Base-by-base conservation (phyloP, 2,797 vertebrate genomes). In the Takifugu rubripes region DNA sequence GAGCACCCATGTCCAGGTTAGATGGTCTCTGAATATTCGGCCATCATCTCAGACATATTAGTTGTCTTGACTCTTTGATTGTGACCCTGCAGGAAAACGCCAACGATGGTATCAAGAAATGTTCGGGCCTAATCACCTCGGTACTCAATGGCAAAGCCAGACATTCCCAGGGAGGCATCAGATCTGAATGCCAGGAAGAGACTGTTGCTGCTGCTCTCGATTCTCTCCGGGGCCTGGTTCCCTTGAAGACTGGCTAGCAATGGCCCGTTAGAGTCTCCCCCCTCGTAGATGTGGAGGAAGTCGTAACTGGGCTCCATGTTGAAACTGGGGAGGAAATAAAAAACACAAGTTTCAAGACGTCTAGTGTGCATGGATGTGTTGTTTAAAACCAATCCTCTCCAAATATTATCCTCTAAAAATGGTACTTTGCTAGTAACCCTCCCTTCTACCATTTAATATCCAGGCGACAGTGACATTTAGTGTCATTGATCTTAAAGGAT, bases 231-330 rank as follows among this genome's bases (percentile, higher is more conserved):
- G 48, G 95, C 95, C 75, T 98, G 95, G 40, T 92, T 94, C 52
- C 97, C 97, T 91, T 99, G 97, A 86, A 96, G 96, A 86, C 97
- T 99, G 65, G 93, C 92, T 50, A 99, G 91, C 60, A 99, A 92
- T 1, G 95, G 96, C 54, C 96, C 97, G 77, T 95, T 97, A 66
- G 97, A 98, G 81, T 96, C 92, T 67, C 94, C 93, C 1, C 97
- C 97, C 88, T 99, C 97, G 50, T 99, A 99, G 87, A 99, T 93
- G 83, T 99, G 97, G 58, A 99, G 90, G 83, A 99, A 99, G 84
- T 99, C 97, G 11, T 99, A 99, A 88, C 97, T 99, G 52, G 97
- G 96, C 79, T 99, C 97, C 96, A 99, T 99, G 87, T 87, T 96
- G 85, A 99, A 99, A 82, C 97, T 99, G 54, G 24, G 24, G 9